phyloP scores from a whole-genome alignment of 2,113 vertebrate genomes.

The Microcebus murinus region DNA sequence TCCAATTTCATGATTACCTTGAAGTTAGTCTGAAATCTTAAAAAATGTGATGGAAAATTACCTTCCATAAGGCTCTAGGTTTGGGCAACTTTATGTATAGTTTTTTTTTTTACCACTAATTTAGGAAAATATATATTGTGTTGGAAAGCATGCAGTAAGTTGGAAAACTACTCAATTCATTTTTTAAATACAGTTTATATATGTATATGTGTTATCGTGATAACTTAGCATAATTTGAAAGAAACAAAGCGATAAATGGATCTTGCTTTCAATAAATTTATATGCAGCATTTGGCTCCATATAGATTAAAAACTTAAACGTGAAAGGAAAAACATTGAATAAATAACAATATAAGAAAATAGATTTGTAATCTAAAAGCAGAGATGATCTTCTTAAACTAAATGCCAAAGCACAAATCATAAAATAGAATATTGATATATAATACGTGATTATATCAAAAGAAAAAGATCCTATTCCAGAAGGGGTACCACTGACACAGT shows the following conservation, averaged over 20 bases:
- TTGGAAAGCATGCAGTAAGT: background rate
- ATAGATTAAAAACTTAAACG: background rate
- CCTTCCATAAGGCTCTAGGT: background rate
- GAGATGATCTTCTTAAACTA: background rate
- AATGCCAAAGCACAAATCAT: background rate
- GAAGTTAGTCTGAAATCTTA: background rate
- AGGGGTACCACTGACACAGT: background rate
- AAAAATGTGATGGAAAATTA: background rate
- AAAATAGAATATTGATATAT: background rate
- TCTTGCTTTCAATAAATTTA: background rate
- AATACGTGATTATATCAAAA: background rate
- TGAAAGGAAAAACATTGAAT: background rate
- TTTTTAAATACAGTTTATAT: background rate
- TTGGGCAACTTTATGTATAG: background rate
- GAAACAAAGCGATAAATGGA: background rate
- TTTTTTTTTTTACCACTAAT: background rate
- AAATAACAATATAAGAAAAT: background rate
- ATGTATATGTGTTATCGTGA: no score
- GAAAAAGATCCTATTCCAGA: background rate
- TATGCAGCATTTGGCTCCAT: background rate
- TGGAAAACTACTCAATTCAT: background rate
- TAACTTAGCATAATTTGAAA: background rate
- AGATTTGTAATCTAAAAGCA: background rate
- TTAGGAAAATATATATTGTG: background rate
- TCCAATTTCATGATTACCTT: background rate